phyloP scores from a whole-genome alignment of 2,797 vertebrate genomes.

The Urosaurus nigricauda region DNA sequence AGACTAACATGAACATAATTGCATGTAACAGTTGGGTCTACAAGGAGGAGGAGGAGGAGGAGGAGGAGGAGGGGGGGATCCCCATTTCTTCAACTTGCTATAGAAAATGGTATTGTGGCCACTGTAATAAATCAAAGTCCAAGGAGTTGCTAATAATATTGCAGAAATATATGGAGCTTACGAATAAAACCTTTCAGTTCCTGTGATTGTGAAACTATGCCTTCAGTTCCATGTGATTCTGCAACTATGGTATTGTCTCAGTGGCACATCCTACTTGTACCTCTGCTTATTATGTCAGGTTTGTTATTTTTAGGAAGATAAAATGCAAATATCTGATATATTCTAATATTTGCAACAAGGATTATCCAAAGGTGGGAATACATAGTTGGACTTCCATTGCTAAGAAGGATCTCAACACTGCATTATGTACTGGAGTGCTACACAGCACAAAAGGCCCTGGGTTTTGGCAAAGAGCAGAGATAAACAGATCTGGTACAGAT shows the following conservation, averaged over 20 bases:
- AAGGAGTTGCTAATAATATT: neutral
- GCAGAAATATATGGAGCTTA: neutral
- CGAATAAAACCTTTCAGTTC: constrained; percentile 24
- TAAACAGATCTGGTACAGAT: neutral
- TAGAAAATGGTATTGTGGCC: neutral
- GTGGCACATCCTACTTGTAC: neutral
- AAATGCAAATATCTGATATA: neutral
- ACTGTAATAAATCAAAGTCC: neutral
- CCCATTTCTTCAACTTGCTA: neutral
- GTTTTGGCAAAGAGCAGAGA: neutral
- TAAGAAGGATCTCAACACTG: neutral
- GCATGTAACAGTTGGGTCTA: neutral
- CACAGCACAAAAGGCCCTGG: neutral
- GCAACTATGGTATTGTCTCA: neutral
- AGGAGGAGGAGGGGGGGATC: neutral
- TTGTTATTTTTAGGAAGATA: neutral
- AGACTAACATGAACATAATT: no score
- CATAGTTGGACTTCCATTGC: neutral
- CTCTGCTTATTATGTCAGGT: neutral
- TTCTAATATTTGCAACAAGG: neutral
- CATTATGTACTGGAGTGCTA: neutral
- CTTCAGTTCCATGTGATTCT: neutral
- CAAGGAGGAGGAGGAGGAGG: neutral
- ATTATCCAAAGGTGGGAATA: neutral
- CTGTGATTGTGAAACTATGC: neutral